A percentile compares a stretch with the other conserved stretches of the same genome.
Conservation (phyloP, 2,797 vertebrate species). For the Babyrousa celebensis region DNA sequence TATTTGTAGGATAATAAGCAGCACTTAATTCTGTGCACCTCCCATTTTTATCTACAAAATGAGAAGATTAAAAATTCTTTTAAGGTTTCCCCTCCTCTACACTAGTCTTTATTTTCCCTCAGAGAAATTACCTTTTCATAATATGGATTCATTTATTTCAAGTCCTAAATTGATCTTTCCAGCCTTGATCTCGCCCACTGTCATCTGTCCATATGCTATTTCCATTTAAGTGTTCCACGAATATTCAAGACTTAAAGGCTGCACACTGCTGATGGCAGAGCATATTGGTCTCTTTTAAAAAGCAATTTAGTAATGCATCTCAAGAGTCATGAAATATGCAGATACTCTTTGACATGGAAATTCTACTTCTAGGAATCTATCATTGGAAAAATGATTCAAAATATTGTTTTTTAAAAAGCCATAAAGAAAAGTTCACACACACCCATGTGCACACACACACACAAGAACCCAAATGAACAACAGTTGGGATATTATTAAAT, state of each 20-base stretch:
- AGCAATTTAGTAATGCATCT: not conserved
- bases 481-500: not conserved
- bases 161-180: not conserved
- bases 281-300: not conserved
- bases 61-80: not conserved
- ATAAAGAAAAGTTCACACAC: not conserved
- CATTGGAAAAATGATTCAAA: slow-evolving; percentile 13
- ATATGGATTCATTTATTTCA: not conserved
- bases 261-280: not conserved
- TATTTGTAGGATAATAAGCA: not conserved
- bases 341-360: not conserved
- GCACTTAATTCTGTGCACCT: not conserved
- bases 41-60: not conserved
- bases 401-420: not conserved
- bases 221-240: not conserved
- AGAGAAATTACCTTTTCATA: not conserved
- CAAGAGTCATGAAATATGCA: not conserved
- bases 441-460: not conserved
- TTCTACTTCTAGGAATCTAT: not conserved
- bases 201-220: not conserved
- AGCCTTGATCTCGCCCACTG: not conserved
- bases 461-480: not conserved
- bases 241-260: not conserved
- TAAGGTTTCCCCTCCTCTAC: not conserved
- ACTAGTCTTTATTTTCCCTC: not conserved